Base-by-base conservation (phyloP, 1,140 invertebrate genomes). In the Nasonia longicornis region DNA sequence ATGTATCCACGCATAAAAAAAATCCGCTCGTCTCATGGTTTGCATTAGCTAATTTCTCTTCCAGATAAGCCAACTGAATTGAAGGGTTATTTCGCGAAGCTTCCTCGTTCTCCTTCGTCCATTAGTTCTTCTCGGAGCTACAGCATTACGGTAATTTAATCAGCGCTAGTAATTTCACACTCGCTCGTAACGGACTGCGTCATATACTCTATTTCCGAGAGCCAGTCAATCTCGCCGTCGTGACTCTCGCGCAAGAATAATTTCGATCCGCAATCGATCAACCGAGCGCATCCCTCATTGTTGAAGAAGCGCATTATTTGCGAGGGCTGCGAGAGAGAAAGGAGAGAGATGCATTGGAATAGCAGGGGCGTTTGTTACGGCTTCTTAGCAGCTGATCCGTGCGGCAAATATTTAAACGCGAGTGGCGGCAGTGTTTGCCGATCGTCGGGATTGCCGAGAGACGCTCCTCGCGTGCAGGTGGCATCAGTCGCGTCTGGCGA, bases 331-430 rank as follows among this genome's bases (percentile, higher is more conserved):
- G 8, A 69, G 2, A 31, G 29, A 31, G 48, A 52, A 52, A 16
- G 52, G n/a, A 58, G 45, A 48, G 52, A 6, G 6, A n/a, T 14
- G 52, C 14, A 58, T 7, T 7, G 16, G 20, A 58, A n/a, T 16
- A 20, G 29, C 45, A 35, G 26, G 14, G 20, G 58, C 74, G 74
- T 76, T 76, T 76, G 74, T 76, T 76, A 76, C 74, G 74, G 31
- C 74, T 76, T 76, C 74, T 76, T 76, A 76, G 52, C 74, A 8
- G 29, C 31, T 76, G 31, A 82, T 82, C 81, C 76, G n/a, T 29
- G 45, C 22, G 26, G 35, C 81, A 82, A 82, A 82, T 74, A 78
- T 82, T 82, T 77, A 71, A 70, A 22, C 52, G 52, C 69, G 72
- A 66, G 35, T 31, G 14, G 26, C 29, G 20, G 12, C 48, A 48